Base-by-base conservation (phyloP, 30 jellyfish, hydroid and myxozoan genomes). In the Morbakka virulenta region DNA sequence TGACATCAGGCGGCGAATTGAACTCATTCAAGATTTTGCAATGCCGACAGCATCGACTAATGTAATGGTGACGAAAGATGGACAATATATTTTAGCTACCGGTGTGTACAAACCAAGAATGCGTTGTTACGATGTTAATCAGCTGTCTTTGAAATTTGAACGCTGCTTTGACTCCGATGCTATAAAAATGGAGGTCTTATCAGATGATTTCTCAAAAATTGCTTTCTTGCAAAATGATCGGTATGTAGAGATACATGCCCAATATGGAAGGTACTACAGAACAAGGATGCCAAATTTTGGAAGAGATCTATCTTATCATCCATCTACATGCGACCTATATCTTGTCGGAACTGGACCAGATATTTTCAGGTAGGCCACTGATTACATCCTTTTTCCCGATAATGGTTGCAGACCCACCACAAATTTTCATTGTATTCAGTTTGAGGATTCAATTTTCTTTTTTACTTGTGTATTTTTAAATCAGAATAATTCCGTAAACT, bases 271-370 rank as follows among this genome's bases (percentile, higher is more conserved):
- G 35, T 95, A 95, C 86, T 89, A 95, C 77, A 92, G 99, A 31
- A 81, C 96, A 11, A 84, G 99, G n/a, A 95, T 95, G 49, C 99
- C 99, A 34, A 84, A 81, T 52, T 95, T 87, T 77, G 99, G 99
- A 4, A 85, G 99, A 1, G 99, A 95, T 81, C 65, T 95, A 68
- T 62, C 95, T 2, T 95, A 83, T 65, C 96, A 95, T 52, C 69
- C 67, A 32, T 89, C 96, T n/a, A 72, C 96, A 0, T 87, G 99
- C 65, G 99, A 95, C 62, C 83, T 95, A 41, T 87, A 53, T 52
- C 52, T 95, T 2, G 98, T 85, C n/a, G 97, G 98, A 22, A 87
- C 88, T 41, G 98, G 99, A 12, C 84, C 94, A 32, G 99, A 94
- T 26, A 86, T 94, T 14, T 83, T 65, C 62, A 41, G 57, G 57